phyloP scores from a whole-genome alignment of 2,888 invertebrate species.

The Erebia aethiops region DNA sequence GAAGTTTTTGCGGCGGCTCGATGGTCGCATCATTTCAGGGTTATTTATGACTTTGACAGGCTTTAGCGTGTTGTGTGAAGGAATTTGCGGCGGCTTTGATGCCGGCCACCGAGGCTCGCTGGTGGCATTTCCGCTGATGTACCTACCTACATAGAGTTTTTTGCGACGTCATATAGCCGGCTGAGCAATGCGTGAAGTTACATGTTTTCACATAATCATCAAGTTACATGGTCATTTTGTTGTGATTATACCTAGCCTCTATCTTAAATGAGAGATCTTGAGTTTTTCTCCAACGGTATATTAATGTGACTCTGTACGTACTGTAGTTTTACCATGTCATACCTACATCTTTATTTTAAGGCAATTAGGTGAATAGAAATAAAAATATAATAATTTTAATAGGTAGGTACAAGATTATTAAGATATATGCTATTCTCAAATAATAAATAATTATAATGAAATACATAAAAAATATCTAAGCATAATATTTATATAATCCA shows the following conservation, averaged over 20 bases:
- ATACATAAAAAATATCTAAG: too few relatives aligned
- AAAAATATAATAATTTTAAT: too few relatives aligned
- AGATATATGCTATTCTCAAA: too few relatives aligned
- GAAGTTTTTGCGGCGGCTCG: constrained; percentile 63
- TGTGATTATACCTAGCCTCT: constrained; percentile 22
- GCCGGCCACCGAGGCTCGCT: constrained; percentile 58
- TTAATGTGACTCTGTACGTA: not conserved
- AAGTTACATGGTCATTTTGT: constrained; percentile 30
- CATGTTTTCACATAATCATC: constrained; percentile 36
- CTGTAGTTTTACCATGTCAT: not conserved
- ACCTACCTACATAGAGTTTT: constrained; percentile 52
- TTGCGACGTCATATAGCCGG: constrained; percentile 45
- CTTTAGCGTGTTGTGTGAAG: constrained; percentile 69
- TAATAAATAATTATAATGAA: too few relatives aligned
- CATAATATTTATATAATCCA: too few relatives aligned
- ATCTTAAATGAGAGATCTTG: constrained; percentile 18
- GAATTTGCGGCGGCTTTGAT: constrained; percentile 75
- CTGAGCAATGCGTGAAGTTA: constrained; percentile 33
- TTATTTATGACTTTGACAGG: constrained; percentile 79
- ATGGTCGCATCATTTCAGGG: constrained; percentile 74
- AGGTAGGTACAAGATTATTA: too few relatives aligned
- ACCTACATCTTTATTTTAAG: too few relatives aligned
- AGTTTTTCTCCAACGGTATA: constrained; percentile 17
- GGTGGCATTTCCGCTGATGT: constrained; percentile 79
- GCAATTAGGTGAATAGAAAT: too few relatives aligned